These are phyloP conservation scores for Argyresthia goedartella DNA, from an alignment of 2,888 invertebrate genomes.

Conservation along the genomic window DNA sequence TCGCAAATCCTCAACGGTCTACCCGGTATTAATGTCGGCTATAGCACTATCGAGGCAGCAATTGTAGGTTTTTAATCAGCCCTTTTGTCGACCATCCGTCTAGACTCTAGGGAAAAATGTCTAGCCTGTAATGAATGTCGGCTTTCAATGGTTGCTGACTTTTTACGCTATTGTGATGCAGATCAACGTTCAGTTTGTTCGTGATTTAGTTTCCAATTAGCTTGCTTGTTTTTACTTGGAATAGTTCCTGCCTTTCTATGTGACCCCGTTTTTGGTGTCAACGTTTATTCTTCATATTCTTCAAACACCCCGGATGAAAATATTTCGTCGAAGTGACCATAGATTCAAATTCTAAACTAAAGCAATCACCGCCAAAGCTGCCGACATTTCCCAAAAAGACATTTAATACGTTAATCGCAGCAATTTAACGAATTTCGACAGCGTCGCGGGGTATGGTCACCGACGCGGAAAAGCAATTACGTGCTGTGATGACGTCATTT, in stretches of 20 bases:
- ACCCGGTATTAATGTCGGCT: slow-evolving; percentile 3
- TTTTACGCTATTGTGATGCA: not conserved
- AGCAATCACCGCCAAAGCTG: too few species aligned
- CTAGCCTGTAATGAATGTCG: slow-evolving; percentile 29
- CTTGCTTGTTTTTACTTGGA: too few species aligned
- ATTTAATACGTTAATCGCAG: slow-evolving; percentile 61
- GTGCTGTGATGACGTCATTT: slow-evolving; percentile 64
- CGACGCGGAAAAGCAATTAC: slow-evolving; percentile 68
- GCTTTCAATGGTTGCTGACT: slow-evolving; percentile 12
- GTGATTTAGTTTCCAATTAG: too few species aligned
- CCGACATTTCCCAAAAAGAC: slow-evolving; percentile 34
- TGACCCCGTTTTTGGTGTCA: too few species aligned
- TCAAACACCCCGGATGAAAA: too few species aligned
- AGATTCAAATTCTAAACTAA: too few species aligned
- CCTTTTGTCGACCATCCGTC: slow-evolving; percentile 51
- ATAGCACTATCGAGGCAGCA: slow-evolving; percentile 29
- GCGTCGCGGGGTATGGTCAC: slow-evolving; percentile 39
- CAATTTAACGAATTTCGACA: slow-evolving; percentile 60
- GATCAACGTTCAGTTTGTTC: too few species aligned
- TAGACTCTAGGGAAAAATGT: slow-evolving; percentile 44
- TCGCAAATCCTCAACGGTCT: not conserved
- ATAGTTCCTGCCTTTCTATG: too few species aligned
- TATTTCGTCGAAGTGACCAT: too few species aligned
- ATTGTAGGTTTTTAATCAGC: slow-evolving; percentile 60
- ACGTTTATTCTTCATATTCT: too few species aligned